Conservation (phyloP, 2,113 vertebrate species). For the Sinocyclocheilus anshuiensis region DNA sequence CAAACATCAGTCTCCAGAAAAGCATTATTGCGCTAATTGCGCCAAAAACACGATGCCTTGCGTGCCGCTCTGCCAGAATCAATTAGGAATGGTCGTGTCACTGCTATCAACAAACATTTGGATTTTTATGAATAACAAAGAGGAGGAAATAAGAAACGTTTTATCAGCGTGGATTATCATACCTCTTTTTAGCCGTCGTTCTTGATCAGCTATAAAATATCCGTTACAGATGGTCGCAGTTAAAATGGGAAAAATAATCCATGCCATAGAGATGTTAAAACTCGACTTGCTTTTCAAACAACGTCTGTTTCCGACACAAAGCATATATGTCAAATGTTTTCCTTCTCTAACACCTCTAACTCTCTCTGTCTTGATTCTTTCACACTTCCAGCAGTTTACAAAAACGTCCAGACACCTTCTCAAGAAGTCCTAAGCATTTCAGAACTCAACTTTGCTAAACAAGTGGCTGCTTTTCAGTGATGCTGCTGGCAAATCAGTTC, state of each 20-base stretch:
- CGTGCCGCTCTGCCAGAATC: constrained; percentile 25
- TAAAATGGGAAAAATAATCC: constrained; percentile 27
- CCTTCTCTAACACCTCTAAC: constrained; percentile 4
- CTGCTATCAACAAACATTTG: constrained; percentile 62
- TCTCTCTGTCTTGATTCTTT: constrained; percentile 47
- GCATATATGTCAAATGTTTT: not conserved
- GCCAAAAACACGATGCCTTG: constrained; percentile 60
- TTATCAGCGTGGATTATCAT: constrained; percentile 26
- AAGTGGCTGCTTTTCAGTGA: constrained; percentile 55
- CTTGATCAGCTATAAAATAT: constrained; percentile 31
- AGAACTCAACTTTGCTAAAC: constrained; percentile 16
- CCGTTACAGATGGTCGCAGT: constrained; percentile 32
- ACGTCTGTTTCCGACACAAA: not conserved
- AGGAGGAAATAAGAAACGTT: constrained; percentile 24
- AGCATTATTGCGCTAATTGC: constrained; percentile 64
- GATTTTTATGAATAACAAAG: constrained; percentile 58
- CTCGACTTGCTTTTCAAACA: constrained; percentile 1
- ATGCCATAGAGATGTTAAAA: constrained; percentile 11
- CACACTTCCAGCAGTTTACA: constrained; percentile 30
- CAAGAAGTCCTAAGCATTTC: constrained; percentile 18
- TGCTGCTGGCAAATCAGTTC: constrained; percentile 46
- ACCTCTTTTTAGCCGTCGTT: constrained; percentile 24
- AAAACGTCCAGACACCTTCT: constrained; percentile 6
- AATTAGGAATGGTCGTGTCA: constrained; percentile 54
- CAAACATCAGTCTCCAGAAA: constrained; percentile 64